Conservation (phyloP, 2,797 vertebrate species). For the Capromys pilorides region DNA sequence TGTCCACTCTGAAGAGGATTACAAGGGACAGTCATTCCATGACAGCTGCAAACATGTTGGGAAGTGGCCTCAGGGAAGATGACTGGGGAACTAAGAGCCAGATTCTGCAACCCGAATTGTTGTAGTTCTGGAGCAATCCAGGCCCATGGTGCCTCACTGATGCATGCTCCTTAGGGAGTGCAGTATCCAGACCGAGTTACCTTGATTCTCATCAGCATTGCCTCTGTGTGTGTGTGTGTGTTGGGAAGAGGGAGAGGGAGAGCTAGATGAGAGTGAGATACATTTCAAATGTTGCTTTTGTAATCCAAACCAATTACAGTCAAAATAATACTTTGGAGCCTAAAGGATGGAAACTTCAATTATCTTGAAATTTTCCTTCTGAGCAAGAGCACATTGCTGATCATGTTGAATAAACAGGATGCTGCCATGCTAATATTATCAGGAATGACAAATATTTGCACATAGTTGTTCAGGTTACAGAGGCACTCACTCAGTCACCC, state of each 20-base stretch:
- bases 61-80: neutral
- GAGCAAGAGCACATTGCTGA: slow-evolving; percentile 48
- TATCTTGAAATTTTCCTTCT: slow-evolving; percentile 71
- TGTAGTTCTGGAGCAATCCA: neutral
- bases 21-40: neutral
- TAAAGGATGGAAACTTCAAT: slow-evolving; percentile 68
- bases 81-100: neutral
- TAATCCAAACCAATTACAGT: slow-evolving; percentile 52
- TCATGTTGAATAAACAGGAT: slow-evolving; percentile 66
- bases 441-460: slow-evolving; percentile 60
- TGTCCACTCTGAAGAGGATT: neutral
- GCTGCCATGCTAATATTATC: slow-evolving; percentile 60
- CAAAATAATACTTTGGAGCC: slow-evolving; percentile 61
- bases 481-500: neutral
- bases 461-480: neutral
- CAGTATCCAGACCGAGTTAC: neutral
- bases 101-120: neutral
- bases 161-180: neutral
- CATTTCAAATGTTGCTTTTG: slow-evolving; percentile 37
- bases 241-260: neutral
- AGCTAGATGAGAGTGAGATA: neutral
- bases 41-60: slow-evolving; percentile 43
- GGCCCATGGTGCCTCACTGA: neutral
- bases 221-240: neutral
- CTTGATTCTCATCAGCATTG: neutral